Conservation (phyloP, 2,797 vertebrate species). For the Jordanella pulchra region DNA sequence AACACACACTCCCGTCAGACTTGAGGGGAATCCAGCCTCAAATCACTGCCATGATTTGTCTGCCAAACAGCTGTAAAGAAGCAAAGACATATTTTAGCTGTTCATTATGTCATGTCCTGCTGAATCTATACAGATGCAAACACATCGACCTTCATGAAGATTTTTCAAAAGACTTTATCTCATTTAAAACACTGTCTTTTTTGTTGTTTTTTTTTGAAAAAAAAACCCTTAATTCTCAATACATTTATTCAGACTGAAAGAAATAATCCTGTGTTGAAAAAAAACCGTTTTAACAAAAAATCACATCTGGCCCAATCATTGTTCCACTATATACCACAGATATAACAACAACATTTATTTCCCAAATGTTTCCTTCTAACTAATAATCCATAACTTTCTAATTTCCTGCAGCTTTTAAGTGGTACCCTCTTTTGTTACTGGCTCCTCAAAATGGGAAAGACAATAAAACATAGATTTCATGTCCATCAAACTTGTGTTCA, state of each 20-base stretch:
- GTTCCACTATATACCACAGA: neutral
- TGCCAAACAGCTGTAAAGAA: conserved; percentile 41
- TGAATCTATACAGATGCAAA: neutral
- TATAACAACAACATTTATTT: neutral
- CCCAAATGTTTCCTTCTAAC: too few species aligned
- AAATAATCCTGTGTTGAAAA: neutral
- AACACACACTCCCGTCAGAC: conserved; percentile 6
- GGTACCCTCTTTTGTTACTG: neutral
- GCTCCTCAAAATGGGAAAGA: conserved; percentile 4
- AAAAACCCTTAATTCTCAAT: neutral
- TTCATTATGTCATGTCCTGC: neutral
- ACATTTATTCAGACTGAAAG: neutral
- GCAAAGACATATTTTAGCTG: neutral
- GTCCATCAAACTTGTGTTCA: too few species aligned
- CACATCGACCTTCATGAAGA: neutral
- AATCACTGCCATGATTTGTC: conserved; percentile 15
- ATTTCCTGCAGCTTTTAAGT: neutral
- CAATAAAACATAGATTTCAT: neutral
- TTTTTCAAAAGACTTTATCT: neutral
- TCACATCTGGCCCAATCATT: neutral
- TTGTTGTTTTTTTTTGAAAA: too few species aligned
- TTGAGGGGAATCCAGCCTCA: conserved; percentile 25
- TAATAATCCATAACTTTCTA: neutral
- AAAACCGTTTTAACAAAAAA: too few species aligned
- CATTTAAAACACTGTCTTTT: too few species aligned